A percentile compares a stretch with the other conserved stretches of the same genome.
phyloP scores from a whole-genome alignment of 2,888 invertebrate genomes.

The Melangyna quadrimaculata region DNA sequence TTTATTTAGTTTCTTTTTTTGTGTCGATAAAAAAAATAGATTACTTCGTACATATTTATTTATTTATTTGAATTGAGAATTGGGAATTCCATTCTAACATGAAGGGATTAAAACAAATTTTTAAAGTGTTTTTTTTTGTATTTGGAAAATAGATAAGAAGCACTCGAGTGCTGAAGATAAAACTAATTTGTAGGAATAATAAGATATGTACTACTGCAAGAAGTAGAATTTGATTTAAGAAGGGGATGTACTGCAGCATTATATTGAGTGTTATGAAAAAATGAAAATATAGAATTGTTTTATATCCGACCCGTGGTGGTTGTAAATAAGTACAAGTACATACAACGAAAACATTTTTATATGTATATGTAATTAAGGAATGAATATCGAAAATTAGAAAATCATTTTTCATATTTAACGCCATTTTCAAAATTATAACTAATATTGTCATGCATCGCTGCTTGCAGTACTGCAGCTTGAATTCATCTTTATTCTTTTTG shows the following conservation, averaged over 20 bases:
- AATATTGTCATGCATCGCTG: too few species aligned
- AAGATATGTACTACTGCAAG: constrained; percentile 36
- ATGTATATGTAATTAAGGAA: too few species aligned
- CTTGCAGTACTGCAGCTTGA: too few species aligned
- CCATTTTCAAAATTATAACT: too few species aligned
- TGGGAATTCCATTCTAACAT: constrained; percentile 43
- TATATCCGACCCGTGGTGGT: too few species aligned
- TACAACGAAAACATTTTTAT: too few species aligned
- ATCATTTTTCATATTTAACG: too few species aligned
- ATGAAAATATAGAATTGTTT: too few species aligned
- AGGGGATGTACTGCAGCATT: neutral
- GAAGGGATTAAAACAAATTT: constrained; percentile 50
- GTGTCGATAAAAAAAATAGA: constrained; percentile 39
- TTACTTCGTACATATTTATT: constrained; percentile 38
- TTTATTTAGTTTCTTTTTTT: constrained; percentile 46
- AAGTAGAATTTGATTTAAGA: neutral
- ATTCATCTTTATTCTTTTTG: too few species aligned
- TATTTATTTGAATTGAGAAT: constrained; percentile 15
- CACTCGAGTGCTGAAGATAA: constrained; percentile 49
- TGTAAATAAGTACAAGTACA: too few species aligned
- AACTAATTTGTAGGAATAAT: constrained; percentile 48
- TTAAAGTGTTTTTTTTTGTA: neutral
- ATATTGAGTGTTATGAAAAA: neutral
- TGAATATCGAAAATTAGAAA: too few species aligned
- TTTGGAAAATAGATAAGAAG: constrained; percentile 42